Percentiles rank a stretch among this genome's conserved stretches.
These are phyloP conservation scores for Kryptolebias ocellatus DNA, from an alignment of 2,797 vertebrate species.

Conservation along the genomic window DNA sequence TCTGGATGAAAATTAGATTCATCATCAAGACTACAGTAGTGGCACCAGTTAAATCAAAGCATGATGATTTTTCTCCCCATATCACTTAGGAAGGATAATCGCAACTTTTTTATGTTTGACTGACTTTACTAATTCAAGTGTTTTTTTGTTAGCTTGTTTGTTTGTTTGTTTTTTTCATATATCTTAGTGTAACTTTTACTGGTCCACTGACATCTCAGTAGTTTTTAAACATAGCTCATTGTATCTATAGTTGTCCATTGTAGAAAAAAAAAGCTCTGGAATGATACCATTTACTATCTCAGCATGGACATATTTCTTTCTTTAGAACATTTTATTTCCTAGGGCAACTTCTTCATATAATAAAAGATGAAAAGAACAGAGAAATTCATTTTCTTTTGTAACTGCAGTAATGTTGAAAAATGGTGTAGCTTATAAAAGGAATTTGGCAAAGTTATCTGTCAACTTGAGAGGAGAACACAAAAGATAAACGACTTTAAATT, in stretches of 20 bases:
- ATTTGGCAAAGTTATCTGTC: slow-evolving; percentile 25
- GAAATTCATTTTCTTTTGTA: slow-evolving; percentile 12
- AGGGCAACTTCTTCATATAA: slow-evolving; percentile 30
- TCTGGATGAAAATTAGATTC: not conserved
- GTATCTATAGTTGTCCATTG: slow-evolving; percentile 1
- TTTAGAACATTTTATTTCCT: slow-evolving; percentile 40
- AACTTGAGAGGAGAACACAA: slow-evolving; percentile 6
- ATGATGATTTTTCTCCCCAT: not conserved
- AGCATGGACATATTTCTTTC: slow-evolving; percentile 30
- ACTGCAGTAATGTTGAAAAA: slow-evolving; percentile 32
- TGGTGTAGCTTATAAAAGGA: slow-evolving; percentile 29
- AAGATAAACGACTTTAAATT: slow-evolving; percentile 23
- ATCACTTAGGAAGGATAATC: not conserved
- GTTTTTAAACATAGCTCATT: slow-evolving; percentile 11
- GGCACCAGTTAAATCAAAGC: not conserved
- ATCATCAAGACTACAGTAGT: not conserved
- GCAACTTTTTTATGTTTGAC: too few relatives aligned
- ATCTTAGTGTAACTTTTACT: slow-evolving; percentile 39
- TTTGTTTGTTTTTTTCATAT: slow-evolving; percentile 17
- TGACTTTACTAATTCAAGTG: slow-evolving; percentile 7
- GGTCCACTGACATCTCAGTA: slow-evolving; percentile 59
- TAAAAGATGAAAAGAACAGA: slow-evolving; percentile 43
- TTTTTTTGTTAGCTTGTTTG: slow-evolving; percentile 13
- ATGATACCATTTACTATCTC: slow-evolving; percentile 28
- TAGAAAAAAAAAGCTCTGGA: slow-evolving; percentile 35